phyloP scores from a whole-genome alignment of 2,113 vertebrate species.

The Microtus pennsylvanicus region DNA sequence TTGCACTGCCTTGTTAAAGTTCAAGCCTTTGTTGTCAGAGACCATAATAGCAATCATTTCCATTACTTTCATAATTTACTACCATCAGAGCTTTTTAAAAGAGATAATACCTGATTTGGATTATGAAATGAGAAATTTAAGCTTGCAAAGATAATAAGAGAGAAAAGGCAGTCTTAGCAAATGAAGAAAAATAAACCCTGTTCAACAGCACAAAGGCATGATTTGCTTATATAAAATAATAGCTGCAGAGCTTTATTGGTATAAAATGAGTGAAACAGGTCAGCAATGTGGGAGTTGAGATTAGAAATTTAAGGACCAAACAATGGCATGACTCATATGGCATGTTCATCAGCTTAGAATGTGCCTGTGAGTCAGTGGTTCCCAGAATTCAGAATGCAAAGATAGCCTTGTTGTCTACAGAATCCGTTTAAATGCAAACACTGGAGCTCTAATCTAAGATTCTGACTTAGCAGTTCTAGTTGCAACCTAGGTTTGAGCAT shows the following conservation, averaged over 20 bases:
- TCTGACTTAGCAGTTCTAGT: background rate
- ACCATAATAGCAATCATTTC: background rate
- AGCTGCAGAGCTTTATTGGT: background rate
- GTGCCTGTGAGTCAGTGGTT: constrained; percentile 20
- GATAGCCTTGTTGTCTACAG: background rate
- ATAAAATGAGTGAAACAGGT: background rate
- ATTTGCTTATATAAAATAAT: constrained; percentile 21
- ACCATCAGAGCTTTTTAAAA: background rate
- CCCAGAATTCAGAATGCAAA: constrained; percentile 34
- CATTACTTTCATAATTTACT: background rate
- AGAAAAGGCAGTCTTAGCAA: background rate
- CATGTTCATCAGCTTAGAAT: constrained; percentile 14
- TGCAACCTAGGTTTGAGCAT: background rate
- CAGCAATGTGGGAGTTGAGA: background rate
- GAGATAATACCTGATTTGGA: background rate
- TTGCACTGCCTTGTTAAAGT: background rate
- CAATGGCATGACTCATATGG: constrained; percentile 8
- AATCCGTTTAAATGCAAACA: constrained; percentile 19
- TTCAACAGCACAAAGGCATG: background rate
- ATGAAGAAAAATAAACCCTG: background rate
- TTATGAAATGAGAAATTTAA: constrained; percentile 33
- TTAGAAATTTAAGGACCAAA: constrained; percentile 9
- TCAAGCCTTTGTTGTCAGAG: background rate
- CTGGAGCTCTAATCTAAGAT: background rate
- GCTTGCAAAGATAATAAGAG: background rate